A percentile compares a stretch with the other conserved stretches of the same genome.
Conservation (phyloP, 53 echinoderm and acorn worm genomes). For the Hippasteria phrygiana region DNA sequence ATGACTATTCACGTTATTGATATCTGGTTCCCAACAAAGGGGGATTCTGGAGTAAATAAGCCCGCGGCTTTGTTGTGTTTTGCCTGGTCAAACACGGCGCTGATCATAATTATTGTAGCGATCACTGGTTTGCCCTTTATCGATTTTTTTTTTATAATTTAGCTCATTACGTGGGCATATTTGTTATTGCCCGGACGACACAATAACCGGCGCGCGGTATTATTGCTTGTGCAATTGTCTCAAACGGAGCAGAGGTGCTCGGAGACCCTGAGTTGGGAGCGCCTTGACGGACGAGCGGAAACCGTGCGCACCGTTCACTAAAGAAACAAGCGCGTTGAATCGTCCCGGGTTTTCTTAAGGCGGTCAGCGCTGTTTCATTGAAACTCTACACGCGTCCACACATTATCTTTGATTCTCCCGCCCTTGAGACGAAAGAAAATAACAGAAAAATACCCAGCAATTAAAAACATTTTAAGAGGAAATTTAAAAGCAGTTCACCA, state of each 20-base stretch:
- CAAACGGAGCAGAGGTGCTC: background rate
- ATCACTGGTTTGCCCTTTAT: conserved; percentile 35
- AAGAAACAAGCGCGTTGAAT: conserved; percentile 11
- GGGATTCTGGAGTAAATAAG: conserved; percentile 54
- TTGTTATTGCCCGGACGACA: conserved; percentile 45
- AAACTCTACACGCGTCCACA: background rate
- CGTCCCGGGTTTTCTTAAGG: conserved; percentile 1
- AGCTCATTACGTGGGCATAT: conserved; percentile 63
- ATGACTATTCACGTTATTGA: conserved; percentile 44
- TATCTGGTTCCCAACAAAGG: conserved; percentile 37
- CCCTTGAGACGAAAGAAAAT: background rate
- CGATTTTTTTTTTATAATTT: conserved; percentile 64
- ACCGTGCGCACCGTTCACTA: background rate
- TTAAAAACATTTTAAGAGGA: conserved; percentile 44
- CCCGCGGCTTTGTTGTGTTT: conserved; percentile 55
- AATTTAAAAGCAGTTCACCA: conserved; percentile 35
- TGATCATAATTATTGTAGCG: conserved; percentile 55
- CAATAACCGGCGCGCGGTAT: conserved; percentile 22
- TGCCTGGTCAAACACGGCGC: conserved; percentile 22
- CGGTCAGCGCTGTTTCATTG: conserved; percentile 29
- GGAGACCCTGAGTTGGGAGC: background rate
- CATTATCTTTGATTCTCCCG: conserved; percentile 16
- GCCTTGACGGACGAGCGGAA: conserved; percentile 11
- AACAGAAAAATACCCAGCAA: conserved; percentile 18
- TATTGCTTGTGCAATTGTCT: conserved; percentile 16